Conservation (phyloP, 2,888 invertebrate species). For the Mimachlamys varia region DNA sequence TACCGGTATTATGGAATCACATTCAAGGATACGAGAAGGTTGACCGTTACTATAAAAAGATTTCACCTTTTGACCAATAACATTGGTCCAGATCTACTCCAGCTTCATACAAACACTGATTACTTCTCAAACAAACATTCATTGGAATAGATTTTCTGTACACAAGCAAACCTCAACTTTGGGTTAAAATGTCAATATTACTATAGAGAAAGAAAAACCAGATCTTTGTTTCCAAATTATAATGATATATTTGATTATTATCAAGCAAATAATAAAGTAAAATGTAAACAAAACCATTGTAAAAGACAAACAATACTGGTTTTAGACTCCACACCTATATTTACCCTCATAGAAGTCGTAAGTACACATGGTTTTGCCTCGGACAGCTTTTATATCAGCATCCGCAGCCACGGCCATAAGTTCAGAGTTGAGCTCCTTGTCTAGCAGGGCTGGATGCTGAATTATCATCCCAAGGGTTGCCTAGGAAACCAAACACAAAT, state of each 20-base stretch:
- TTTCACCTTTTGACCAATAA: too few relatives aligned
- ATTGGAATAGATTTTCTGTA: too few relatives aligned
- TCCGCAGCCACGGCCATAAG: slow-evolving; percentile 87
- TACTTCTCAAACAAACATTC: too few relatives aligned
- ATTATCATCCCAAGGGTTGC: slow-evolving; percentile 79
- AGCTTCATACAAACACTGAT: not conserved
- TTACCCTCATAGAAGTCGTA: slow-evolving; percentile 96
- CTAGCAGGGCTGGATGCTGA: slow-evolving; percentile 90
- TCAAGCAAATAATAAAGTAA: too few relatives aligned
- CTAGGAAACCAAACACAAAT: slow-evolving; percentile 60
- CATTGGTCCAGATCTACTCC: not conserved
- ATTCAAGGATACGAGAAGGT: not conserved
- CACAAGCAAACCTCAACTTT: too few relatives aligned
- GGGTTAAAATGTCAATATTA: too few relatives aligned
- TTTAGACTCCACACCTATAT: not conserved
- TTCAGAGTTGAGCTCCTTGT: slow-evolving; percentile 91
- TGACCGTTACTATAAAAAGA: not conserved
- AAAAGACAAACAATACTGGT: too few relatives aligned
- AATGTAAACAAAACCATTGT: too few relatives aligned
- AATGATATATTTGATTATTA: too few relatives aligned
- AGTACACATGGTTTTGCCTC: slow-evolving; percentile 97
- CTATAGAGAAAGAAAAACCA: not conserved
- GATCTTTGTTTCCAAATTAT: too few relatives aligned
- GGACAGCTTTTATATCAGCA: slow-evolving; percentile 86
- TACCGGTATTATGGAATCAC: too few relatives aligned